These are phyloP conservation scores for Danaus plexippus DNA, from an alignment of 1,140 invertebrate genomes.

Conservation along the genomic window DNA sequence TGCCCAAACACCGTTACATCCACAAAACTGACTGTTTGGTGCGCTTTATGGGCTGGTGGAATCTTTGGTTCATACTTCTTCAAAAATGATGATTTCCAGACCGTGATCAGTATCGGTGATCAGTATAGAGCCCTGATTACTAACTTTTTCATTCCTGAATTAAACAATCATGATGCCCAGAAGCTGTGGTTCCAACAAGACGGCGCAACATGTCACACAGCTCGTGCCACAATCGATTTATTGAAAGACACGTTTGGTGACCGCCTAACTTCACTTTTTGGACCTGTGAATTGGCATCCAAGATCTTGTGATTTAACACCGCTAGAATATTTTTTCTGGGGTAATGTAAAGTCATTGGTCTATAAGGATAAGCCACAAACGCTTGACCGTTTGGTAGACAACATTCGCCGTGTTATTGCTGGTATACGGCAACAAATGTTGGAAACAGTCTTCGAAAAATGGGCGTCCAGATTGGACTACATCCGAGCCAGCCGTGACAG, in stretches of 20 bases:
- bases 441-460: too few relatives aligned
- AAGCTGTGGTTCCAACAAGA: slow-evolving; percentile 22
- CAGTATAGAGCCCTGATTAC: slow-evolving; percentile 40
- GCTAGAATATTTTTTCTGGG: slow-evolving; percentile 15
- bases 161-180: slow-evolving; percentile 13
- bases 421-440: too few relatives aligned
- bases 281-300: slow-evolving; percentile 18
- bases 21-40: too few relatives aligned
- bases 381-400: neutral
- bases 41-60: neutral
- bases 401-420: slow-evolving; percentile 1
- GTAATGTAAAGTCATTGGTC: too few relatives aligned
- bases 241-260: slow-evolving; percentile 9
- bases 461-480: too few relatives aligned
- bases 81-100: slow-evolving; percentile 27
- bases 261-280: slow-evolving; percentile 12
- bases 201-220: slow-evolving; percentile 18
- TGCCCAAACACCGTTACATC: too few relatives aligned
- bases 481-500: too few relatives aligned
- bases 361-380: too few relatives aligned
- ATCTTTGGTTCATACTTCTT: slow-evolving; percentile 44
- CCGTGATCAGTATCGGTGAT: slow-evolving; percentile 36
- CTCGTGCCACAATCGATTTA: slow-evolving; percentile 11
- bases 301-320: slow-evolving; percentile 25
- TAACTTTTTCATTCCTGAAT: slow-evolving; percentile 33